A percentile compares a stretch with the other conserved stretches of the same genome.
Evolutionary conservation across 23 tunicate species (phyloP).

Genomic region (Botrylloides violaceus): DNA sequence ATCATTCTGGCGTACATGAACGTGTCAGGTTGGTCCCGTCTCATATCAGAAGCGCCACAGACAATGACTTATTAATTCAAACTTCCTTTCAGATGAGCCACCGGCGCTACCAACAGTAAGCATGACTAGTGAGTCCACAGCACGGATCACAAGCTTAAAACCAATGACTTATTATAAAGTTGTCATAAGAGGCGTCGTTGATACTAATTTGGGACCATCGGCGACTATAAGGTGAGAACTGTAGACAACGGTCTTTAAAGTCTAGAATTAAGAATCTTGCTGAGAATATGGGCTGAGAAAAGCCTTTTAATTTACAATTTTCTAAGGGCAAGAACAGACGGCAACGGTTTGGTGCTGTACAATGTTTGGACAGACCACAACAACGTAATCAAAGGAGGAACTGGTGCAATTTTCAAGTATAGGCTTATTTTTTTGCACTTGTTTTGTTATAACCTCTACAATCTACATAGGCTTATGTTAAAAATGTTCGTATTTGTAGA

Average conservation of each 20-base stretch:
- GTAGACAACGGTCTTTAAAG: no score
- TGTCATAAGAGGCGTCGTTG: slow-evolving; percentile 7
- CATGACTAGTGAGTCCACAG: slow-evolving; percentile 17
- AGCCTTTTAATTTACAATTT: no score
- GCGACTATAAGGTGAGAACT: slow-evolving; percentile 14
- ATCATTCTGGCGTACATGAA: not conserved
- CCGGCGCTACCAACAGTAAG: slow-evolving; percentile 15
- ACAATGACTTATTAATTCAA: not conserved
- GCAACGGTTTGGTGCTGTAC: slow-evolving; percentile 14
- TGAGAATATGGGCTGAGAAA: no score
- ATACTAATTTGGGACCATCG: slow-evolving; percentile 16
- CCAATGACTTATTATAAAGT: slow-evolving; percentile 24
- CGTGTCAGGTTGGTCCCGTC: not conserved
- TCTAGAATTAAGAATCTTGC: no score
- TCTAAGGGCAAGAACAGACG: slow-evolving; percentile 25
- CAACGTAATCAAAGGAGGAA: slow-evolving; percentile 1
- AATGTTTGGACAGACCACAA: slow-evolving; percentile 20
- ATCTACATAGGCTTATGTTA: not conserved
- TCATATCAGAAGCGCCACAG: not conserved
- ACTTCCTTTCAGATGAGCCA: not conserved
- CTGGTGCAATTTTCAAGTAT: slow-evolving; percentile 24
- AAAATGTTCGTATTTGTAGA: not conserved
- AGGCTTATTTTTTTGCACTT: not conserved
- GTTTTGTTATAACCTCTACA: not conserved
- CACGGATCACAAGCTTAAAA: slow-evolving; percentile 6